Percentiles rank a stretch among this genome's conserved stretches.
These are phyloP conservation scores for Centrocercus urophasianus DNA, from an alignment of 2,113 vertebrate species.

Conservation along the genomic window DNA sequence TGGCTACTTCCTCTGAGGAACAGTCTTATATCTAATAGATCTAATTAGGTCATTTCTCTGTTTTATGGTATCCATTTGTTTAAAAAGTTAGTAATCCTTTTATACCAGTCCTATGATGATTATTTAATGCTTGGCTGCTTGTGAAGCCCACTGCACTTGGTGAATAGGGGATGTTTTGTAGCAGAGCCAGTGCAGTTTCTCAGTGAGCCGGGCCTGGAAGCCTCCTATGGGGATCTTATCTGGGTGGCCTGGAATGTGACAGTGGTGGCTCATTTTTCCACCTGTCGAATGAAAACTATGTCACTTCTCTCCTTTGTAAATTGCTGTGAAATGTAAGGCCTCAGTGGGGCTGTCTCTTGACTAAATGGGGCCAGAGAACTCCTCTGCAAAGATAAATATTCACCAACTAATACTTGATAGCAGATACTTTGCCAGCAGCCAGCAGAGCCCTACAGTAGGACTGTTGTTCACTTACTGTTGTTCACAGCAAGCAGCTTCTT, in stretches of 20 bases:
- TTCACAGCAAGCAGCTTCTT: background rate
- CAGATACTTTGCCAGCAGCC: background rate
- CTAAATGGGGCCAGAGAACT: background rate
- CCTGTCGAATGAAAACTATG: background rate
- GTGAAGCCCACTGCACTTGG: background rate
- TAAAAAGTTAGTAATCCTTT: constrained; percentile 49
- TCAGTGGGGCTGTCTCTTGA: background rate
- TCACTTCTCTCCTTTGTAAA: background rate
- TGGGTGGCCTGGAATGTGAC: background rate
- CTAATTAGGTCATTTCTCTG: constrained; percentile 3
- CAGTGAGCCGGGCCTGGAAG: background rate
- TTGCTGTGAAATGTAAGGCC: accelerated
- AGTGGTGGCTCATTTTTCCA: background rate
- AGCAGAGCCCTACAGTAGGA: background rate
- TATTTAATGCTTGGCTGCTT: constrained; percentile 33
- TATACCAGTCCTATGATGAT: constrained; percentile 41
- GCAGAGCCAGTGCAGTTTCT: background rate
- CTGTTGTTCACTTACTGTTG: background rate
- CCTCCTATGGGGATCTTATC: accelerated
- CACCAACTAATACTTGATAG: accelerated
- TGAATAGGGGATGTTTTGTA: background rate
- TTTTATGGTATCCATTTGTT: constrained; percentile 26
- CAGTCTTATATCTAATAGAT: constrained; percentile 27
- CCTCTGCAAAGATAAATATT: background rate
- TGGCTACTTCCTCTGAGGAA: constrained; percentile 35